Evolutionary conservation across 2,888 invertebrate genomes (phyloP), one percentile per base, ranked within the genome.

Genomic region (Drosophila mimetica): DNA sequence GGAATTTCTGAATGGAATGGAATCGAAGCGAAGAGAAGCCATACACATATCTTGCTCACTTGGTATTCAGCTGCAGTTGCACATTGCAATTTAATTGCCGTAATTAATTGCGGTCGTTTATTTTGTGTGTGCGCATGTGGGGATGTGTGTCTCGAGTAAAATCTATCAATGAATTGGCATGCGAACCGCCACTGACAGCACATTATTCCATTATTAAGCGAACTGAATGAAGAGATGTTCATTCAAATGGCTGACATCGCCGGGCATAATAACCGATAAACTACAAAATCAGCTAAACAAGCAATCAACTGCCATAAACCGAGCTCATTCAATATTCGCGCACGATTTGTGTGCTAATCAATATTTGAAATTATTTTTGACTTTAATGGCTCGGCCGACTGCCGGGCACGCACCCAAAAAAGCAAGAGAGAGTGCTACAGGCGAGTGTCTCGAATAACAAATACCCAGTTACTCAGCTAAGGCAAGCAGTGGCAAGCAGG

Each of bases 1-100:
- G 25, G 13, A 28, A 6, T 9, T 16, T 18, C 36, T 28, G 55
- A 36, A 25, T 18, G 9, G 25, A 9, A 7, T 25, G 6, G 25
- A 7, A n/a, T n/a, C 14, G 44, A 25, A 14, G 14, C n/a, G 25
- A 7, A 25, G 8, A 1, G 46, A 14, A 46, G 20, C 14, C 44
- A 16, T 22, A 42, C n/a, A 37, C 39, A 37, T n/a, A 9, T 28
- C 14, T 39, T 18, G 7, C 13, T 13, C 67, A 71, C 32, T 76
- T 74, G 47, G 28, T 36, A 80, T 73, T 64, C 76, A 55, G 37
- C 36, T 77, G 67, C 76, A 65, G 52, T 77, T 75, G 77, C 70
- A 69, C 71, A 79, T 74, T 86, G 80, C 77, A 76, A 77, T 86
- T 85, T 78, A 84, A 89, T 81, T 80, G 79, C 59, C 65, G 74